A percentile compares a stretch with the other conserved stretches of the same genome.
These are phyloP conservation scores for Nycticryphes semicollaris DNA, from an alignment of 2,113 vertebrate species.

Conservation along the genomic window DNA sequence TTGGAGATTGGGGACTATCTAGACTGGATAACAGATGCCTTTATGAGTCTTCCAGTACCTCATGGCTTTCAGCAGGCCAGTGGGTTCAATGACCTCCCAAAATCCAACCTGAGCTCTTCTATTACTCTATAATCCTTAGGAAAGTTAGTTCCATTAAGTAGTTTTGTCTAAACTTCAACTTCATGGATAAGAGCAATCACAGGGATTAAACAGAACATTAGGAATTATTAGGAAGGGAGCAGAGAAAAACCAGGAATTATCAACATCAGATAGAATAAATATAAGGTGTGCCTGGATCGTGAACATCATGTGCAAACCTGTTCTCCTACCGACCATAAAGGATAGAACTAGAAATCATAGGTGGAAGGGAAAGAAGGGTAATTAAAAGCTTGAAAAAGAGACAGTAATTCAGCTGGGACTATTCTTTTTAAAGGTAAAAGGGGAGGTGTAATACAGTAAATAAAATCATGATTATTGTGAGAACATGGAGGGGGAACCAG, in stretches of 20 bases:
- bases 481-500: background rate
- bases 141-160: background rate
- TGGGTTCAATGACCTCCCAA: background rate
- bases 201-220: background rate
- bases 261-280: background rate
- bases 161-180: background rate
- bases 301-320: constrained; percentile 35
- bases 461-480: background rate
- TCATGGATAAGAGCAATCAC: background rate
- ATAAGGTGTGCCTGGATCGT: background rate
- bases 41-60: background rate
- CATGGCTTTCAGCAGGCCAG: background rate
- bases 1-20: background rate
- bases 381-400: constrained; percentile 15
- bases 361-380: background rate
- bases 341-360: background rate
- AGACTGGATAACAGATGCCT: background rate
- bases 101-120: background rate
- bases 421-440: background rate
- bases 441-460: background rate
- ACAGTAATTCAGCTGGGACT: background rate
- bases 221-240: background rate
- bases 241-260: background rate
- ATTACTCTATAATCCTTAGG: background rate
- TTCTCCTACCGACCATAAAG: background rate